A percentile compares a stretch with the other conserved stretches of the same genome.
These are phyloP conservation scores for Ptyas mucosa DNA, from an alignment of 2,113 vertebrate genomes.

Conservation along the genomic window DNA sequence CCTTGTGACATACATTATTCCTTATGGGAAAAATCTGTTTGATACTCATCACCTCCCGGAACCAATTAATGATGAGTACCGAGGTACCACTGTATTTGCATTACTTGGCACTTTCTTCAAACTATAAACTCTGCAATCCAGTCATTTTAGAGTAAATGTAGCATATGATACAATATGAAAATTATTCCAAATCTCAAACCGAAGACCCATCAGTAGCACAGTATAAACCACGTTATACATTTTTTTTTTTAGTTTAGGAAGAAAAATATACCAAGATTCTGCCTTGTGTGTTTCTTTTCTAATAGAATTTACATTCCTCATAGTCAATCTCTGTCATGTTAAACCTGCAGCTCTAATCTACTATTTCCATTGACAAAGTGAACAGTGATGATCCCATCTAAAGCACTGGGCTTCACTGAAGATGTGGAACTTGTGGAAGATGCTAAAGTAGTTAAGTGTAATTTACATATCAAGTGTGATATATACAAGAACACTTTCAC, in stretches of 20 bases:
- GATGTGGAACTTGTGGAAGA: not conserved
- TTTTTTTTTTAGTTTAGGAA: not conserved
- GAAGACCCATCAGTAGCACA: not conserved
- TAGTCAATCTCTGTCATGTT: not conserved
- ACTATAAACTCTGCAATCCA: rapidly evolving
- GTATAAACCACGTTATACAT: not conserved
- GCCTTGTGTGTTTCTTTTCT: not conserved
- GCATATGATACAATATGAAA: not conserved
- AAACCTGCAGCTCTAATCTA: not conserved
- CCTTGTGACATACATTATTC: not conserved
- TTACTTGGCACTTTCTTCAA: not conserved
- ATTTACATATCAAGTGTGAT: not conserved
- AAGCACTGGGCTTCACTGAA: not conserved
- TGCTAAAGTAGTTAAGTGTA: not conserved
- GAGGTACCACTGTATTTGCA: not conserved
- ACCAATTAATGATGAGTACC: not conserved
- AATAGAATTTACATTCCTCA: not conserved
- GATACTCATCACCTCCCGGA: not conserved
- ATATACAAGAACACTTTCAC: not conserved
- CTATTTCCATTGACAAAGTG: not conserved
- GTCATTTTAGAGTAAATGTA: not conserved
- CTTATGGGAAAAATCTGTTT: not conserved
- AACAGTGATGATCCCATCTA: not conserved
- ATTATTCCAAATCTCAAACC: not conserved
- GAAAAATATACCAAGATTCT: not conserved